Evolutionary conservation across 2,797 vertebrate genomes (phyloP), one percentile per base, ranked within the genome.

Genomic region (Pipistrellus pipistrellus): DNA sequence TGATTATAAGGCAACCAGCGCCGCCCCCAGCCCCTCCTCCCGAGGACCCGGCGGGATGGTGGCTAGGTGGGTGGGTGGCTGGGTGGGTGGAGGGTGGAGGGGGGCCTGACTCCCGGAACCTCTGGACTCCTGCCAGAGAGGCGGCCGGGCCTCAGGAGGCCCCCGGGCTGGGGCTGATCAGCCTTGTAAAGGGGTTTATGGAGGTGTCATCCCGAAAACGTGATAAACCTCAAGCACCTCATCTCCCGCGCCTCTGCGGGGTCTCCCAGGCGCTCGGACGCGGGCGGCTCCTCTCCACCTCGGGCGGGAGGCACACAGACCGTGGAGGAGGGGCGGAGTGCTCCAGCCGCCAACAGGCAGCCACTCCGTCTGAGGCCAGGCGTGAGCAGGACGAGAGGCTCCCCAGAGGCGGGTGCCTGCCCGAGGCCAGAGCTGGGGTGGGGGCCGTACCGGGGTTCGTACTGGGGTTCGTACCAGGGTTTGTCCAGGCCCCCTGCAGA

Each of bases 1-100:
- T 98, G 98, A 98, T 98, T 98, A 98, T 98, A 98, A 98, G 98
- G 98, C 98, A 98, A 98, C 97, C 96, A 72, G 96, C 23, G 27
- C 1, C 25, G 92, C 97, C 95, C n/a, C 35, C 8, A 59, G 8
- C 18, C 66, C 75, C 75, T 41, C 75, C 96, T 90, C 95, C 97
- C 96, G 94, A 93, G 97, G 97, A 97, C 97, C 96, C 91, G 90
- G 96, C 76, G 97, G 82, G 93, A 95, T 30, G 25, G 25, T 13
- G 57, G 57, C 57, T 62, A 57, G 57, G 57, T 59, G 57, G 46
- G 38, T 27, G 57, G 57, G 55, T 57, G 55, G 21, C 18, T 57
- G 55, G 55, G 21, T 88, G 71, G 84, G 78, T 41, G 59, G 76
- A 44, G 44, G 44, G 44, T 44, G 44, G 44, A 30, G 86, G 48